Conservation (phyloP, 2,797 vertebrate genomes). For the Darevskia mixta region DNA sequence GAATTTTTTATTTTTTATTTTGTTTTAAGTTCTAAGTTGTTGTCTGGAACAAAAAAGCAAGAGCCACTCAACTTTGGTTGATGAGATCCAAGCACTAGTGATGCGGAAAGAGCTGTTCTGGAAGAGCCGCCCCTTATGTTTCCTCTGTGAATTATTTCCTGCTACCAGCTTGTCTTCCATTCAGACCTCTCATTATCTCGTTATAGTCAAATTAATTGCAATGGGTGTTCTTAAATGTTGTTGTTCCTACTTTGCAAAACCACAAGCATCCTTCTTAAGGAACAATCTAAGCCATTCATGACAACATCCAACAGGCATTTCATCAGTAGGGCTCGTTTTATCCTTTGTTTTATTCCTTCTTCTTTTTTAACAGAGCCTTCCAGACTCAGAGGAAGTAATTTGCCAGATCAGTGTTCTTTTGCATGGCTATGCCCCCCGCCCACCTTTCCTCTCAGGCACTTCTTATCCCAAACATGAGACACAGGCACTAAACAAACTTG, state of each 20-base stretch:
- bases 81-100: conserved; percentile 32
- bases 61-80: conserved; percentile 46
- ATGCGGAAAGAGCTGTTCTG: conserved; percentile 26
- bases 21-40: conserved; percentile 6
- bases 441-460: background rate
- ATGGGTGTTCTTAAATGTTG: background rate
- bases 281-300: conserved; percentile 12
- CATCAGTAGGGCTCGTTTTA: conserved; percentile 28
- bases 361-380: conserved; percentile 13
- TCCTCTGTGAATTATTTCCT: conserved; percentile 27
- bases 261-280: background rate
- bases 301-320: conserved; percentile 43
- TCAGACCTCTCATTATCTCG: conserved; percentile 24
- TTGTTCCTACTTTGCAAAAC: conserved; percentile 1
- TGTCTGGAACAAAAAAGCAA: conserved; percentile 55
- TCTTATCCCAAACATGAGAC: background rate
- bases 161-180: conserved; percentile 45
- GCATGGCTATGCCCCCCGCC: background rate
- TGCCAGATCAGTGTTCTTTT: background rate
- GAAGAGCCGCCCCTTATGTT: background rate
- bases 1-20: too few species aligned
- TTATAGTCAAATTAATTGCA: conserved; percentile 28
- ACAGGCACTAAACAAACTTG: background rate
- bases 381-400: conserved; percentile 1
- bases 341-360: conserved; percentile 31